Conservation (phyloP, 2,888 invertebrate species). For the Meteorus cinctellus region DNA sequence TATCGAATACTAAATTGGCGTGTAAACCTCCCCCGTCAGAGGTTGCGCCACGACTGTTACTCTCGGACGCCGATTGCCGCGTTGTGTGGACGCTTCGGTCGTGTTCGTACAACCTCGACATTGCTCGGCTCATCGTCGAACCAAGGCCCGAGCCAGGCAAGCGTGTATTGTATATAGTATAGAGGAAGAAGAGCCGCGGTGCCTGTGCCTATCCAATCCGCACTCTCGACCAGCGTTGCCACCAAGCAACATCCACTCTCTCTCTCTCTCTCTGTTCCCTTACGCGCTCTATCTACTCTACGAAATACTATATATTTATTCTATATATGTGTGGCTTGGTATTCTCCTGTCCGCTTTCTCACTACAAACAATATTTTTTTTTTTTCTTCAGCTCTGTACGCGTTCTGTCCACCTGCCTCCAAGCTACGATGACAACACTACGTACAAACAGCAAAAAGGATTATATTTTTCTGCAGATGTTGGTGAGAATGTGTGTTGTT, state of each 20-base stretch:
- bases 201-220: conserved; percentile 43
- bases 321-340: neutral
- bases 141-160: neutral
- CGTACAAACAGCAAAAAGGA: neutral
- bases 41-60: conserved; percentile 71
- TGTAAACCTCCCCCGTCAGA: conserved; percentile 62
- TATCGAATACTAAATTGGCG: conserved; percentile 32
- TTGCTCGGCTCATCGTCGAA: conserved; percentile 15
- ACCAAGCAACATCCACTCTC: conserved; percentile 37
- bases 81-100: conserved; percentile 60
- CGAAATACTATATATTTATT: neutral
- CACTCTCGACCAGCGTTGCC: conserved; percentile 42
- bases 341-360: neutral
- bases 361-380: neutral
- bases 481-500: too few species aligned
- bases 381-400: conserved; percentile 16
- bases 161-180: neutral
- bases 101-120: conserved; percentile 55
- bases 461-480: neutral
- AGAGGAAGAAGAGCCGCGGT: conserved; percentile 1
- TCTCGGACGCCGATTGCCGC: conserved; percentile 65
- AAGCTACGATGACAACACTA: neutral
- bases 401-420: conserved; percentile 18
- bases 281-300: neutral
- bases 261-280: conserved; percentile 27